These are phyloP conservation scores for Clivina fossor DNA, from an alignment of 2,888 invertebrate genomes.

Conservation along the genomic window DNA sequence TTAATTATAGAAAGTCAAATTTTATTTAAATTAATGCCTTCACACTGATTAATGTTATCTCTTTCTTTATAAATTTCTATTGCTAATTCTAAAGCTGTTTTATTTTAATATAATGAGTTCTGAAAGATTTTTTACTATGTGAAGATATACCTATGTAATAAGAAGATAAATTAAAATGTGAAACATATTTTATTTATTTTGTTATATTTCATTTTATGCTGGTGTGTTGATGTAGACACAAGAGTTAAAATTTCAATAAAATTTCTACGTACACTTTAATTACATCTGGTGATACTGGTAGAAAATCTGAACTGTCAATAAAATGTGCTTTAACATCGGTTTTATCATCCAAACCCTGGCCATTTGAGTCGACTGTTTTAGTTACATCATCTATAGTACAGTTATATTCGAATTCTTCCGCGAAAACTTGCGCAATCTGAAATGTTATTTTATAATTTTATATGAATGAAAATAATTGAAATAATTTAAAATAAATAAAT, in stretches of 20 bases:
- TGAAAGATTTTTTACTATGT: too few species aligned
- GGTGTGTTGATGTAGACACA: background rate
- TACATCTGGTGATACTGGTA: slow-evolving; percentile 55
- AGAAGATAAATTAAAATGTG: too few species aligned
- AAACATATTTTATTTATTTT: too few species aligned
- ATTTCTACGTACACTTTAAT: slow-evolving; percentile 57
- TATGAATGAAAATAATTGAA: slow-evolving; percentile 25
- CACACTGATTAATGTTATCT: too few species aligned
- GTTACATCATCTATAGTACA: slow-evolving; percentile 63
- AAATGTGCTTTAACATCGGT: slow-evolving; percentile 63
- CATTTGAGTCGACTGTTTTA: slow-evolving; percentile 50
- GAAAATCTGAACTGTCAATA: slow-evolving; percentile 53
- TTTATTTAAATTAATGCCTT: too few species aligned
- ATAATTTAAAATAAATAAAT: background rate
- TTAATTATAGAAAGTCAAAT: too few species aligned
- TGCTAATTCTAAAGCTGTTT: too few species aligned
- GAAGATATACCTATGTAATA: too few species aligned
- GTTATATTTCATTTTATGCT: slow-evolving; percentile 13
- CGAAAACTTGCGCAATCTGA: slow-evolving; percentile 60
- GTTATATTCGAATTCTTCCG: slow-evolving; percentile 55
- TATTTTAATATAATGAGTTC: too few species aligned
- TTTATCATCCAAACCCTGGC: slow-evolving; percentile 49
- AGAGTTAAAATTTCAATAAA: too few species aligned
- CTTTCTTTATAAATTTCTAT: too few species aligned
- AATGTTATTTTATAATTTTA: slow-evolving; percentile 34